A percentile compares a stretch with the other conserved stretches of the same genome.
These are phyloP conservation scores for Chrysina gloriosa DNA, from an alignment of 2,888 invertebrate species.

Conservation along the genomic window DNA sequence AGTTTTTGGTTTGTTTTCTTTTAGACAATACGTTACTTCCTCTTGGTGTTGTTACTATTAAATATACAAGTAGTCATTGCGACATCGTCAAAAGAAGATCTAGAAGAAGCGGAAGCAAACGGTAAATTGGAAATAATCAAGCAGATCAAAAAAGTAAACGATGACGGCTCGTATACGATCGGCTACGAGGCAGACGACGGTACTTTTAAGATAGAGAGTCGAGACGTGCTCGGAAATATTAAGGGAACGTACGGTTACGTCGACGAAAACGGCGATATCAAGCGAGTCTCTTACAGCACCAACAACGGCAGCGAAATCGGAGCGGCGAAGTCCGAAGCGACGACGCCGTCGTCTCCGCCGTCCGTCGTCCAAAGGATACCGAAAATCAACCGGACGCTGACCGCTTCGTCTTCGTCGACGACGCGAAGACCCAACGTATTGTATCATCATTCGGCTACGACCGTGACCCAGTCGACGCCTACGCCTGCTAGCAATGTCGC, in stretches of 20 bases:
- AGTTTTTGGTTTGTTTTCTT: background rate
- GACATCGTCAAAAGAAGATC: constrained; percentile 65
- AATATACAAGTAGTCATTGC: background rate
- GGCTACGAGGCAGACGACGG: constrained; percentile 89
- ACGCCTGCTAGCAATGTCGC: constrained; percentile 69
- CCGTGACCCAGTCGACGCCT: constrained; percentile 68
- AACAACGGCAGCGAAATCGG: constrained; percentile 68
- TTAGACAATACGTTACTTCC: background rate
- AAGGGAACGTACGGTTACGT: constrained; percentile 87
- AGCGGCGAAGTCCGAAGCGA: constrained; percentile 56
- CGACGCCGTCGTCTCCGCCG: constrained; percentile 42
- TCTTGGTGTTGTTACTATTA: background rate
- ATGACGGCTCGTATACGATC: constrained; percentile 86
- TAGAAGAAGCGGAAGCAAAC: constrained; percentile 73
- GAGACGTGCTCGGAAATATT: constrained; percentile 82
- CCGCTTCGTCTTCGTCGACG: constrained; percentile 63
- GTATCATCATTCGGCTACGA: constrained; percentile 46
- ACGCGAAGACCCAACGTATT: constrained; percentile 69
- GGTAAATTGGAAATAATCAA: constrained; percentile 83
- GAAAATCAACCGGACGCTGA: constrained; percentile 62
- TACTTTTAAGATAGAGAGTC: constrained; percentile 85
- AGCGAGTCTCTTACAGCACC: constrained; percentile 80
- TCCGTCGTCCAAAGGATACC: constrained; percentile 62
- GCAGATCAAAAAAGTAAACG: constrained; percentile 83
- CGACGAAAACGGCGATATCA: constrained; percentile 81